Evolutionary conservation across 2,113 vertebrate species (phyloP), one percentile per base, ranked within the genome.

Genomic region (Chloropsis hardwickii): DNA sequence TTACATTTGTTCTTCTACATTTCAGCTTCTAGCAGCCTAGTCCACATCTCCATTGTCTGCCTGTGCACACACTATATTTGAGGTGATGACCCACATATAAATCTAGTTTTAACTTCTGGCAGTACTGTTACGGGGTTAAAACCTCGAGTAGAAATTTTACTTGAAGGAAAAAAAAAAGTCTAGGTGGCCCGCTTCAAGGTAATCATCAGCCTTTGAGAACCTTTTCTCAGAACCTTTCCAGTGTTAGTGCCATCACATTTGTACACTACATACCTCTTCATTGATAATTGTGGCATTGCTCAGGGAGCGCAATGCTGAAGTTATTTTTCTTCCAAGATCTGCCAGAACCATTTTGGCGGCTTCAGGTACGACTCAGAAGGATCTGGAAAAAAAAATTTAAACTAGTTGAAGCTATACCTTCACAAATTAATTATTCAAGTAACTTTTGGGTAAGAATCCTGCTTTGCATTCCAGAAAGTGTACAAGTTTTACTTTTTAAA

Each of bases 221-320:
- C 14, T 35, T 17, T 53, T 21, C 31, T 82, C 57, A 80, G 48
- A 51, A 24, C 25, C 57, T 28, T n/a, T 10, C 24, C 24, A 45
- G 19, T 1, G 11, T 42, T 27, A 61, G 21, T 27, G 42, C 6
- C 35, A 47, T 16, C 18, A 22, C 14, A 39, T 6, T 45, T 2
- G 17, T 40, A 25, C 9, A n/a, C 56, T 45, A 92, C 92, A 29
- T 96, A 99, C 99, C 99, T 99, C 99, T 88, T 99, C 99, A 92
- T 99, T 99, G 98, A 99, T 99, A 95, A 99, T 99, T 1, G 99
- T 99, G 96, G 99, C 99, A 93, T 99, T 99, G 98, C 99, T 99
- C 98, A 99, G 97, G 0, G 99, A 99, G 97, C 99, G 99, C 97
- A 99, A 98, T 40, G 99, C 99, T 65, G 99, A 99, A 77, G 99